These are phyloP conservation scores for Eilema griseolum DNA, from an alignment of 2,888 invertebrate genomes.

Conservation along the genomic window DNA sequence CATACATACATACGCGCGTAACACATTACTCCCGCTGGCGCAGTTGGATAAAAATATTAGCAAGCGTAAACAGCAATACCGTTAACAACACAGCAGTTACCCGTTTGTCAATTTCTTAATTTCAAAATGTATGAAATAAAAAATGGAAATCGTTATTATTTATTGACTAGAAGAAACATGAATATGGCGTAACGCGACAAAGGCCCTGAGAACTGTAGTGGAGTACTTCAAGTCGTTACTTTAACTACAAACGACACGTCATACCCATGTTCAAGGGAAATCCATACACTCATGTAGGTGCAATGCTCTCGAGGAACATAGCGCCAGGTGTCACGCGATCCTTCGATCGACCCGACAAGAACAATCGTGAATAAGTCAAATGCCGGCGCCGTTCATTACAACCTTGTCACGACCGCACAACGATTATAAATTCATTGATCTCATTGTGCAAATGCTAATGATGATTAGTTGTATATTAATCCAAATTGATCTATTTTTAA, in stretches of 20 bases:
- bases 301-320: neutral
- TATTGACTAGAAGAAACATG: neutral
- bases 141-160: too few species aligned
- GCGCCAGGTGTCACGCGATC: conserved; percentile 16
- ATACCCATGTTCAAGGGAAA: neutral
- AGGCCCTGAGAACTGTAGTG: neutral
- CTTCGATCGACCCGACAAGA: conserved; percentile 11
- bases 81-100: neutral
- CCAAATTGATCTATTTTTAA: neutral
- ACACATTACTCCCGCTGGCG: too few species aligned
- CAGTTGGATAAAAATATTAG: neutral
- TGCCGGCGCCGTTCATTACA: conserved; percentile 15
- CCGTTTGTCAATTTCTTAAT: neutral
- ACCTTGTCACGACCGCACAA: neutral
- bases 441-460: neutral
- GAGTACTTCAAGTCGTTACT: neutral
- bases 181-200: neutral
- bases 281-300: neutral
- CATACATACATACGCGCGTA: too few species aligned
- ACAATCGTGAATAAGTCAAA: conserved; percentile 17
- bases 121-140: too few species aligned
- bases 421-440: conserved; percentile 9
- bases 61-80: neutral
- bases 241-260: neutral
- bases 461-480: neutral